These are phyloP conservation scores for Palythoa grandiflora DNA, from an alignment of 92 coral and sea anemone genomes.

Conservation along the genomic window DNA sequence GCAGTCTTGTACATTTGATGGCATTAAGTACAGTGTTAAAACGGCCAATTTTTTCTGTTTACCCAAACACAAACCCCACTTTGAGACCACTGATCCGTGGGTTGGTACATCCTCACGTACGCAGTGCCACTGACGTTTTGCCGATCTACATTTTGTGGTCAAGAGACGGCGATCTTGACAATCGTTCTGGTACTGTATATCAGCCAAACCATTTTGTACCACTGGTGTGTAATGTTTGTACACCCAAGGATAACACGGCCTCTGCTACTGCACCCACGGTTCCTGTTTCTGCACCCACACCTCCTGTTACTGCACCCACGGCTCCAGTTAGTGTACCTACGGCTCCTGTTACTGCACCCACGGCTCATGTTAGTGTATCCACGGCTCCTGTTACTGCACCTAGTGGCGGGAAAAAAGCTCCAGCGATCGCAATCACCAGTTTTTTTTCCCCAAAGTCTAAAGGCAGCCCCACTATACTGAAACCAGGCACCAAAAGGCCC, in stretches of 20 bases:
- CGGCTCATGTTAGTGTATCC: background rate
- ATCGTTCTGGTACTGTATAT: conserved; percentile 57
- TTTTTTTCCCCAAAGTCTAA: conserved; percentile 34
- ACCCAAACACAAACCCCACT: conserved; percentile 39
- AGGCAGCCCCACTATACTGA: conserved; percentile 29
- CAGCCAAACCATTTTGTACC: conserved; percentile 68
- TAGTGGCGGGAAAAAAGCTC: conserved; percentile 41
- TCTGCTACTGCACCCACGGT: conserved; percentile 12
- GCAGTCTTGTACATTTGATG: conserved; percentile 51
- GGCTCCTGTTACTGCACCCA: no score
- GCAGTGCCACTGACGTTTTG: background rate
- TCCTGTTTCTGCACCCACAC: background rate
- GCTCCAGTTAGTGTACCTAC: background rate
- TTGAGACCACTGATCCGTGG: conserved; percentile 51
- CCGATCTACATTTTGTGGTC: conserved; percentile 65
- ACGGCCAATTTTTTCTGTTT: conserved; percentile 50
- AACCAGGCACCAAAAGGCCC: conserved; percentile 51
- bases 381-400: conserved; percentile 10
- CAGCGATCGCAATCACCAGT: conserved; percentile 36
- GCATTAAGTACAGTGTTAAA: conserved; percentile 52
- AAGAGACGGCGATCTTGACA: conserved; percentile 61
- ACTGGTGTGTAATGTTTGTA: background rate
- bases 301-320: background rate
- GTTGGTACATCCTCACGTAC: conserved; percentile 9
- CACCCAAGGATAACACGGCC: background rate